A percentile compares a stretch with the other conserved stretches of the same genome.
phyloP scores from a whole-genome alignment of 2,888 invertebrate species.

The Pollenia angustigena region DNA sequence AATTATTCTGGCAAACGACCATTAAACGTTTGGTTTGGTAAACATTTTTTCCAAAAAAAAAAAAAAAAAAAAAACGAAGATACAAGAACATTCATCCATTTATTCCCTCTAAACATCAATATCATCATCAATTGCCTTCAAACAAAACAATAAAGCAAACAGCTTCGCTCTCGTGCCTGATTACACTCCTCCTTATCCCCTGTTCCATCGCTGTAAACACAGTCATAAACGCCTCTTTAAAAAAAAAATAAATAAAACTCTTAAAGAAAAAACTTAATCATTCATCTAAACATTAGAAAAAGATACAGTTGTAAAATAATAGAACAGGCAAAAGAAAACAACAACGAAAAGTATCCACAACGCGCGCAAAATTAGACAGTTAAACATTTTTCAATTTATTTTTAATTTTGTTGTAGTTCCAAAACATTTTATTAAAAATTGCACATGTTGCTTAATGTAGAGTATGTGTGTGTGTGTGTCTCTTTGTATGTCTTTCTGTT shows the following conservation, averaged over 20 bases:
- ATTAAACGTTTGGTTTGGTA: conserved; percentile 52
- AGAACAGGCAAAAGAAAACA: conserved; percentile 7
- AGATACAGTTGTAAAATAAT: conserved; percentile 28
- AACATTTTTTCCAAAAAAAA: conserved; percentile 26
- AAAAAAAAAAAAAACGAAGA: not conserved
- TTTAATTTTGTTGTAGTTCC: conserved; percentile 44
- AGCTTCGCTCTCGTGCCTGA: not conserved
- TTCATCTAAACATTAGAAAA: conserved; percentile 28
- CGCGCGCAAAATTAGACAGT: conserved; percentile 38
- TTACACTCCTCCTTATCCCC: not conserved
- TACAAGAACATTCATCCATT: not conserved
- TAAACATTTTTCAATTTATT: conserved; percentile 59
- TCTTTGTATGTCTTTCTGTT: not conserved
- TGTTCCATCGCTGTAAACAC: not conserved
- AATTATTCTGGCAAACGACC: conserved; percentile 15
- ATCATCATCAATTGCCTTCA: conserved; percentile 47
- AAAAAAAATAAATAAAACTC: conserved; percentile 22
- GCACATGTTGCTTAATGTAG: conserved; percentile 34
- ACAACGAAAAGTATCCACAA: conserved; percentile 22
- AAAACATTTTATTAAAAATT: conserved; percentile 37
- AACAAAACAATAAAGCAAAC: conserved; percentile 26
- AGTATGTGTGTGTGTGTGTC: not conserved
- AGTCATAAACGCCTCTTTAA: conserved; percentile 47
- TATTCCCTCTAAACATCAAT: conserved; percentile 13
- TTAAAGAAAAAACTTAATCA: not conserved